Conservation (phyloP, 1,140 invertebrate species). For the Diorhabda elongata region DNA sequence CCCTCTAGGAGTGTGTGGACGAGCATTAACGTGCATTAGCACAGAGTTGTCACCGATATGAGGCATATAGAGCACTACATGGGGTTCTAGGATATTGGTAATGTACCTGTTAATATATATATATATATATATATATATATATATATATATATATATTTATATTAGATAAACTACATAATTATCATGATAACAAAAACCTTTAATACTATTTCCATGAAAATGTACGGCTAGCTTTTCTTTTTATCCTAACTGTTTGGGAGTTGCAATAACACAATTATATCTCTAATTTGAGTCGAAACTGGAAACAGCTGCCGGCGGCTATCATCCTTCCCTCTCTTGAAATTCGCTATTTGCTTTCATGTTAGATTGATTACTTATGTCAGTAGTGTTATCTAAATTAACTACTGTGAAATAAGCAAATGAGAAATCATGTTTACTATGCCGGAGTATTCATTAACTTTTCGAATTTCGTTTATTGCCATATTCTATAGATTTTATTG, state of each 20-base stretch:
- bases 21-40: too few relatives aligned
- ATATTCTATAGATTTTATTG: not conserved
- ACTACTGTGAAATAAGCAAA: conserved; percentile 13
- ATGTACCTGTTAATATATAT: too few relatives aligned
- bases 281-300: conserved; percentile 24
- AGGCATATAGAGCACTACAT: too few relatives aligned
- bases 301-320: conserved; percentile 18
- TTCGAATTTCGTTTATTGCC: not conserved
- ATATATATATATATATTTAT: too few relatives aligned
- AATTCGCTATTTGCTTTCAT: conserved; percentile 15
- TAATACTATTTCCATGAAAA: too few relatives aligned
- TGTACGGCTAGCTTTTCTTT: too few relatives aligned
- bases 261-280: conserved; percentile 29
- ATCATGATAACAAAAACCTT: too few relatives aligned
- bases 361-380: conserved; percentile 26
- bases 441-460: conserved; percentile 1
- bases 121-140: too few relatives aligned
- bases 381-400: conserved; percentile 24
- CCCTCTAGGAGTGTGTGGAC: too few relatives aligned
- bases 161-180: too few relatives aligned
- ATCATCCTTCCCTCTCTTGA: conserved; percentile 15
- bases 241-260: conserved; percentile 1
- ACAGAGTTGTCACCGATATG: too few relatives aligned
- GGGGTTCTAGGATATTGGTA: too few relatives aligned
- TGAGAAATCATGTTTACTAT: conserved; percentile 12